Conservation (phyloP, 2,888 invertebrate genomes). For the Ceratothoa steindachneri region DNA sequence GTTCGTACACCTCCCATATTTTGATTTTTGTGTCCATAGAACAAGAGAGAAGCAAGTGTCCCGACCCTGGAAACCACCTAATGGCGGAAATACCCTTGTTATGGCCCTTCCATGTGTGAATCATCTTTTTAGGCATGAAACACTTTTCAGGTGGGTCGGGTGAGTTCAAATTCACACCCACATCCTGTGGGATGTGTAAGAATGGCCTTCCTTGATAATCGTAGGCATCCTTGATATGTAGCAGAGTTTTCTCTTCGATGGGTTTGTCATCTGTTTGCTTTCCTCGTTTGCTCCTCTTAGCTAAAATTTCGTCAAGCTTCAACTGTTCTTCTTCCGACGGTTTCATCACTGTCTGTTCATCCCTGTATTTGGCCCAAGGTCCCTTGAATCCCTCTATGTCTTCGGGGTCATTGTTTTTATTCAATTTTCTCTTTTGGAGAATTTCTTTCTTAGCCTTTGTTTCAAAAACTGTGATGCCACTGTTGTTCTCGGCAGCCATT, state of each 20-base stretch:
- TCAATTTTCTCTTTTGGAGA: slow-evolving; percentile 72
- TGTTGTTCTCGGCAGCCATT: slow-evolving; percentile 63
- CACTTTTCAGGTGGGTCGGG: slow-evolving; percentile 88
- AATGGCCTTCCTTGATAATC: slow-evolving; percentile 98
- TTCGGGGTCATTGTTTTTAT: slow-evolving; percentile 79
- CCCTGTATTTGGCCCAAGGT: slow-evolving; percentile 93
- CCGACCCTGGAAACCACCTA: slow-evolving; percentile 89
- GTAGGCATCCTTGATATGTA: slow-evolving; percentile 85
- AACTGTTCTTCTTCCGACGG: slow-evolving; percentile 91
- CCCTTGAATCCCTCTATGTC: slow-evolving; percentile 94
- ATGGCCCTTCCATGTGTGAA: slow-evolving; percentile 96
- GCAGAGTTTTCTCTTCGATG: slow-evolving; percentile 87
- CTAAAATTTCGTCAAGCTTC: slow-evolving; percentile 86
- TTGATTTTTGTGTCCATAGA: slow-evolving; percentile 97
- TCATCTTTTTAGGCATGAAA: slow-evolving; percentile 90
- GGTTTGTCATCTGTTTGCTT: slow-evolving; percentile 79
- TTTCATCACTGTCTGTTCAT: slow-evolving; percentile 80
- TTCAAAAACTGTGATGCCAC: slow-evolving; percentile 75
- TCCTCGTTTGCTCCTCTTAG: slow-evolving; percentile 82
- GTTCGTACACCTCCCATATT: slow-evolving; percentile 97
- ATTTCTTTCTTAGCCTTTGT: slow-evolving; percentile 65
- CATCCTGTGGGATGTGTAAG: slow-evolving; percentile 85
- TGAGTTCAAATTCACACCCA: slow-evolving; percentile 80
- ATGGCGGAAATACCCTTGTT: slow-evolving; percentile 92
- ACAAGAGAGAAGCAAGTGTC: slow-evolving; percentile 88